Conservation (phyloP, 2,888 invertebrate species). For the Hirtodrosophila confusa region DNA sequence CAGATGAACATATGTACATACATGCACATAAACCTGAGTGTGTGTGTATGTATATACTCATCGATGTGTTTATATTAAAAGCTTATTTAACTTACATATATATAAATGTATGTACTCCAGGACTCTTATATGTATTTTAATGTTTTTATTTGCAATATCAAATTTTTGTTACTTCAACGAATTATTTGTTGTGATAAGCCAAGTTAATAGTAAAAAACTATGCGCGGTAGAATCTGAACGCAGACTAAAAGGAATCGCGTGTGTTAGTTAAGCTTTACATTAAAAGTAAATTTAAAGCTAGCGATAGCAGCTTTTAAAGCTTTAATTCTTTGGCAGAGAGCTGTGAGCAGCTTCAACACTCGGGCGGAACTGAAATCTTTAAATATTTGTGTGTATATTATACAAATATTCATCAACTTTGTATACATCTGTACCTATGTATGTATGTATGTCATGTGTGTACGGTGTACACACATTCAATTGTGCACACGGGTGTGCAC, state of each 20-base stretch:
- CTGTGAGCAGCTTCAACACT: constrained; percentile 30
- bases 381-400: constrained; percentile 22
- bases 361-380: constrained; percentile 26
- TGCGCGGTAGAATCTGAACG: constrained; percentile 27
- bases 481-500: too few species aligned
- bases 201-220: constrained; percentile 10
- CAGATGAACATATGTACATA: constrained; percentile 1
- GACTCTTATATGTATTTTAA: not conserved
- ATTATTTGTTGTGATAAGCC: constrained; percentile 3
- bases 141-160: not conserved
- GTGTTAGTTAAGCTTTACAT: constrained; percentile 38
- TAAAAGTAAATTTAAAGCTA: constrained; percentile 45
- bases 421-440: not conserved
- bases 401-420: constrained; percentile 16
- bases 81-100: not conserved
- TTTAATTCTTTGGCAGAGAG: constrained; percentile 35
- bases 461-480: constrained; percentile 1
- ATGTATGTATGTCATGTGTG: not conserved
- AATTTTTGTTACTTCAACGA: not conserved
- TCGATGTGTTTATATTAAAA: not conserved
- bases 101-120: not conserved
- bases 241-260: constrained; percentile 47
- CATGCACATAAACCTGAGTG: not conserved
- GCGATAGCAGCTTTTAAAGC: constrained; percentile 49
- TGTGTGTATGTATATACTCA: not conserved